phyloP scores from a whole-genome alignment of 1,140 invertebrate species.

The Bactericera cockerelli region DNA sequence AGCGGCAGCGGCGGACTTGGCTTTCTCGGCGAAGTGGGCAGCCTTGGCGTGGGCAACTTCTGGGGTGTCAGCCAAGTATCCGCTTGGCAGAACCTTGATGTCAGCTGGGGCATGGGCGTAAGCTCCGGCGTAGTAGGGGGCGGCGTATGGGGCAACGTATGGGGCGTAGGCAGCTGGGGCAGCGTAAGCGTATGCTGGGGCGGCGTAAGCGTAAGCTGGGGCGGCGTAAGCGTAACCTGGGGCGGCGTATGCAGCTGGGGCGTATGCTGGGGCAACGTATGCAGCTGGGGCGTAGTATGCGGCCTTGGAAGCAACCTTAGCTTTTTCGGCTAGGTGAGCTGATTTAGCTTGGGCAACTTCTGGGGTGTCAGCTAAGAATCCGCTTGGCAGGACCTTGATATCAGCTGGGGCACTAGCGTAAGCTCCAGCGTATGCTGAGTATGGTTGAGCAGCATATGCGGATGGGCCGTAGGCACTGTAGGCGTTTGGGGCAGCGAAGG shows the following conservation, averaged over 20 bases:
- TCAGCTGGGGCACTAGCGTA: slow-evolving; percentile 13
- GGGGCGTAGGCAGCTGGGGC: slow-evolving; percentile 17
- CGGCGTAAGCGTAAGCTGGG: slow-evolving; percentile 11
- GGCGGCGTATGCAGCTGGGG: slow-evolving; percentile 11
- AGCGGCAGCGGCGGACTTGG: slow-evolving; percentile 17
- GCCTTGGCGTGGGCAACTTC: slow-evolving; percentile 39
- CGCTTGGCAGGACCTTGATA: slow-evolving; percentile 13
- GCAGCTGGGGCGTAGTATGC: slow-evolving; percentile 16
- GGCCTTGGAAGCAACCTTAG: slow-evolving; percentile 26
- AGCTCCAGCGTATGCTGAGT: background rate
- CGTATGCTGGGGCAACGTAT: slow-evolving; percentile 13
- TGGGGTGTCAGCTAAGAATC: slow-evolving; percentile 31
- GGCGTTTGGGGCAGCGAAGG: slow-evolving; percentile 8
- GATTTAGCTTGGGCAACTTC: slow-evolving; percentile 38
- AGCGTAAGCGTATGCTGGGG: slow-evolving; percentile 20
- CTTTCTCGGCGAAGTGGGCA: slow-evolving; percentile 23
- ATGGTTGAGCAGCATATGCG: too few relatives aligned
- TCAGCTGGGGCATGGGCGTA: slow-evolving; percentile 6
- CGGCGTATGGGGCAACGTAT: slow-evolving; percentile 13
- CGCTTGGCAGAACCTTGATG: slow-evolving; percentile 33
- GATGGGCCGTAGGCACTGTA: background rate
- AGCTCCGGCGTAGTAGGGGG: slow-evolving; percentile 21
- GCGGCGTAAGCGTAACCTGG: slow-evolving; percentile 8
- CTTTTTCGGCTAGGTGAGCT: slow-evolving; percentile 28
- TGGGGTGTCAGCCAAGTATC: slow-evolving; percentile 39